phyloP scores from a whole-genome alignment of 2,888 invertebrate genomes.

The Gnatocerus cornutus region DNA sequence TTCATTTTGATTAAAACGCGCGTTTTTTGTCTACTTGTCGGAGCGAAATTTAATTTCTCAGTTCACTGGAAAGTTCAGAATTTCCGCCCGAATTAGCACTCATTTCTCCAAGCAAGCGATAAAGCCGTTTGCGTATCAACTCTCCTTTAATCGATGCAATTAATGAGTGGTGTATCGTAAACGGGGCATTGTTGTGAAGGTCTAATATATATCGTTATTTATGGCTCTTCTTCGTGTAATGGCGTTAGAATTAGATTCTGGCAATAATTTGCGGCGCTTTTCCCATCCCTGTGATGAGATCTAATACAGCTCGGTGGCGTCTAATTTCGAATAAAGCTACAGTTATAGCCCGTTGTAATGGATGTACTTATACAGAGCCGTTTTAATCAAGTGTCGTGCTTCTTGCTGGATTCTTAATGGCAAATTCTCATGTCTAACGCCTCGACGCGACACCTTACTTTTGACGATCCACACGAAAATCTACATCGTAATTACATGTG shows the following conservation, averaged over 20 bases:
- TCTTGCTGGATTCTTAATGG: constrained; percentile 65
- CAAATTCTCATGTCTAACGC: constrained; percentile 64
- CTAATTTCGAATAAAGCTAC: constrained; percentile 65
- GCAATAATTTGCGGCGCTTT: constrained; percentile 49
- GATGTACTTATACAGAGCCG: constrained; percentile 64
- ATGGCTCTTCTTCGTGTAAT: constrained; percentile 40
- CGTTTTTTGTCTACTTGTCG: too few relatives aligned
- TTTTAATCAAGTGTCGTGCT: constrained; percentile 67
- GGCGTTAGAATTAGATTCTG: constrained; percentile 50
- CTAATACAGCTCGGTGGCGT: constrained; percentile 60
- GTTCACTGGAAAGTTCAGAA: too few relatives aligned
- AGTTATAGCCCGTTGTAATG: constrained; percentile 64
- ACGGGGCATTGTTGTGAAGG: constrained; percentile 29
- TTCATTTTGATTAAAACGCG: too few relatives aligned
- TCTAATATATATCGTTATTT: constrained; percentile 43
- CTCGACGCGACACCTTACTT: constrained; percentile 52
- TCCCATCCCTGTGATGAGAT: constrained; percentile 56
- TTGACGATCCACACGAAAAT: constrained; percentile 42
- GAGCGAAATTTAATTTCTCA: too few relatives aligned
- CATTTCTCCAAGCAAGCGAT: constrained; percentile 1
- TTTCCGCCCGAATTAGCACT: too few relatives aligned
- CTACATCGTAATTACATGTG: constrained; percentile 49
- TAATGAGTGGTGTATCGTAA: constrained; percentile 38
- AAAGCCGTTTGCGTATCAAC: constrained; percentile 32
- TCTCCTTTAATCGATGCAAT: constrained; percentile 36